Evolutionary conservation across 2,113 vertebrate genomes (phyloP).

Genomic region (Sceloporus tristichus): DNA sequence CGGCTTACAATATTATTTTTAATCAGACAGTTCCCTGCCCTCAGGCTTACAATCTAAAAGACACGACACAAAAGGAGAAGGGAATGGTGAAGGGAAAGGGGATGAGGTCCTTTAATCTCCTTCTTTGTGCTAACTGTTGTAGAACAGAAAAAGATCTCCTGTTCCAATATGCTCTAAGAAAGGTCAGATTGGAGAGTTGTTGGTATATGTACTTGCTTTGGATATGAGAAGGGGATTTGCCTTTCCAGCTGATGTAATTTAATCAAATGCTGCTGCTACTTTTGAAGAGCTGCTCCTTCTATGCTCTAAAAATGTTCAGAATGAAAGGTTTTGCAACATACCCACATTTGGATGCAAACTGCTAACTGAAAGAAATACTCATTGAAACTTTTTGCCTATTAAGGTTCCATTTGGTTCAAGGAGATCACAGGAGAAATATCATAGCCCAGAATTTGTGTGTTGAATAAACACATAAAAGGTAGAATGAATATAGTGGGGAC

Average conservation of each 20-base stretch:
- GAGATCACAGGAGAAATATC: neutral
- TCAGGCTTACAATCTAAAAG: too few relatives aligned
- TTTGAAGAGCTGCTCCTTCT: conserved; percentile 37
- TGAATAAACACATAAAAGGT: neutral
- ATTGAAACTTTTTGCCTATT: neutral
- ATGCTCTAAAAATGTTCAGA: conserved; percentile 36
- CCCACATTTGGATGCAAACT: neutral
- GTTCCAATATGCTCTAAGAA: conserved; percentile 31
- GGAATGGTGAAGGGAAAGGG: too few relatives aligned
- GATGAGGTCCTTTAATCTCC: too few relatives aligned
- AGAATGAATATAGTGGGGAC: neutral
- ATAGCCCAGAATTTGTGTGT: neutral
- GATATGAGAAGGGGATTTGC: conserved; percentile 31
- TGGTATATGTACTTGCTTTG: conserved; percentile 39
- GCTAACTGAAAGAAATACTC: conserved; percentile 11
- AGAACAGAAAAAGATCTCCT: conserved; percentile 48
- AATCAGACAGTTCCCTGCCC: too few relatives aligned
- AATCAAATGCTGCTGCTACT: neutral
- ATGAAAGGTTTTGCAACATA: conserved; percentile 7
- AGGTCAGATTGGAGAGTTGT: conserved; percentile 45
- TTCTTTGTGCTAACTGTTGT: conserved; percentile 36
- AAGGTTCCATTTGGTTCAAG: neutral
- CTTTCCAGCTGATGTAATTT: conserved; percentile 32
- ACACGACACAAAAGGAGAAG: too few relatives aligned
- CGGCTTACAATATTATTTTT: too few relatives aligned